phyloP scores from a whole-genome alignment of 2,888 invertebrate genomes.

The Octodonta nipae region DNA sequence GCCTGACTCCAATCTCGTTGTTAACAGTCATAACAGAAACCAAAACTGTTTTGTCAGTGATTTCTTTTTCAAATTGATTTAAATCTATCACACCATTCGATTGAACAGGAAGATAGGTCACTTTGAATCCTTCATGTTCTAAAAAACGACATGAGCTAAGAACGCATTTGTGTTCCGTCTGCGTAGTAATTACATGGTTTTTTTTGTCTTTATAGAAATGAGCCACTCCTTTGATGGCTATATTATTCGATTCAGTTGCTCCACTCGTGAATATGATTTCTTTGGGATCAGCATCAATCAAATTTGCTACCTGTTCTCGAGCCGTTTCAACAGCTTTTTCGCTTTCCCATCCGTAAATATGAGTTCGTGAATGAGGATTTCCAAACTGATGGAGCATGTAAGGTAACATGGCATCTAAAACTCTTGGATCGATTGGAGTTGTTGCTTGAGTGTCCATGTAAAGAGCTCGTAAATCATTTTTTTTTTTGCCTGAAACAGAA shows the following conservation, averaged over 20 bases:
- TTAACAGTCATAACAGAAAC: conserved; percentile 96
- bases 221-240: conserved; percentile 92
- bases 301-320: conserved; percentile 71
- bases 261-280: conserved; percentile 98
- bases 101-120: conserved; percentile 90
- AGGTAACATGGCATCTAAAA: conserved; percentile 93
- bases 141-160: conserved; percentile 91
- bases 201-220: conserved; percentile 87
- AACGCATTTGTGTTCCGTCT: conserved; percentile 99
- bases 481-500: no score
- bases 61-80: conserved; percentile 61
- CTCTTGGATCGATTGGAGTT: conserved; percentile 96
- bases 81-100: conserved; percentile 74
- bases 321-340: conserved; percentile 90
- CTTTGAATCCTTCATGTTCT: conserved; percentile 85
- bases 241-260: conserved; percentile 97
- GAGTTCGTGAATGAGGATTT: conserved; percentile 95
- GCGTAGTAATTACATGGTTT: conserved; percentile 91
- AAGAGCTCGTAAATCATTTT: no score
- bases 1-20: conserved; percentile 73
- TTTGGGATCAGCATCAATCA: conserved; percentile 88
- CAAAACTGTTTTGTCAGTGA: conserved; percentile 80
- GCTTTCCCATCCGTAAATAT: conserved; percentile 97
- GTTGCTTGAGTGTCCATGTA: no score
- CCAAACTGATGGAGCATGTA: conserved; percentile 82